Conservation (phyloP, 2,797 vertebrate genomes). For the Gadopsis marmoratus region DNA sequence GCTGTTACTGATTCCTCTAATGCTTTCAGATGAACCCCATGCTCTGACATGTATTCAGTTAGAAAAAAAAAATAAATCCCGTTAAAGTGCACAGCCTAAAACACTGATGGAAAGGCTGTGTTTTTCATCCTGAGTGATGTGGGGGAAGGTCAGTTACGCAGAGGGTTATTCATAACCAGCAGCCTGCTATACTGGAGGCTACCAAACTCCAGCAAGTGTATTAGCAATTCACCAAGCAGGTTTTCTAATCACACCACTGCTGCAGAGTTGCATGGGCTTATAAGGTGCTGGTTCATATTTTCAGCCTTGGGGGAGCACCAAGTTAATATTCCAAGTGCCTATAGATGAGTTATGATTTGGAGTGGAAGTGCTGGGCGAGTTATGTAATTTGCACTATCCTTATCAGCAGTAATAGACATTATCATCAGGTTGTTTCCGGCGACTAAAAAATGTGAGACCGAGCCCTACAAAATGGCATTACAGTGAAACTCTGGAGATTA, state of each 20-base stretch:
- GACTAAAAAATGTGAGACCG: conserved; percentile 39
- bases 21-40: conserved; percentile 73
- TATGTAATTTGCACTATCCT: conserved; percentile 51
- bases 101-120: conserved; percentile 52
- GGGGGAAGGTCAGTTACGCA: conserved; percentile 51
- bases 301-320: conserved; percentile 53
- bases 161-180: conserved; percentile 74
- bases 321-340: conserved; percentile 69
- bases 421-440: conserved; percentile 55
- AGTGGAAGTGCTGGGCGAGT: conserved; percentile 47
- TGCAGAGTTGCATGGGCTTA: conserved; percentile 46
- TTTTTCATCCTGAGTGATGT: conserved; percentile 52
- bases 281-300: conserved; percentile 62
- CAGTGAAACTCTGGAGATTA: conserved; percentile 26
- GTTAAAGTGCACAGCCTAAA: conserved; percentile 42
- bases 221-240: conserved; percentile 63
- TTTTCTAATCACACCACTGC: conserved; percentile 68
- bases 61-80: conserved; percentile 36
- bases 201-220: conserved; percentile 63
- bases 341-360: conserved; percentile 64
- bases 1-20: conserved; percentile 78
- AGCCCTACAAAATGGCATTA: conserved; percentile 25
- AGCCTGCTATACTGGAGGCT: conserved; percentile 65
- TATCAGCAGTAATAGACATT: conserved; percentile 59
- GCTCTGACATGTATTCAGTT: conserved; percentile 66